Evolutionary conservation across 2,888 invertebrate genomes (phyloP), one percentile per base, ranked within the genome.

Genomic region (Trichogramma dendrolimi): DNA sequence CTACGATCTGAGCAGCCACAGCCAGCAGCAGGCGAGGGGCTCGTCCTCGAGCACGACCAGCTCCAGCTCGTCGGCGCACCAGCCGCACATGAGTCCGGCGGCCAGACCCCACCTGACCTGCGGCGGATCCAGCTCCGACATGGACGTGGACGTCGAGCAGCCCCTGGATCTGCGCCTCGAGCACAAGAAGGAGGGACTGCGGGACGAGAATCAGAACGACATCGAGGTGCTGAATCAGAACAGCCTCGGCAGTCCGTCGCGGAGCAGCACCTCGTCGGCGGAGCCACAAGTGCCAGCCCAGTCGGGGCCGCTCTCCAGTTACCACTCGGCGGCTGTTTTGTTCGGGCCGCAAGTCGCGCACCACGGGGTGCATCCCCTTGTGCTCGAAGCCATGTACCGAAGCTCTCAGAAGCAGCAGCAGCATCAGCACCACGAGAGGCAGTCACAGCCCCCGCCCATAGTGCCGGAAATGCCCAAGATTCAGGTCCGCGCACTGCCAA

Each of bases 131-230:
- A 83, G 58, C 60, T 81, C 62, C 80, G 81, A 69, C 43, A 67
- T 63, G 62, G 73, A 76, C 47, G 60, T 69, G 39, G 72, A 72
- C n/a, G 91, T 91, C 75, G 91, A 92, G 75, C 91, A 93, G 76
- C 95, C 95, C 1, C 83, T 95, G 62, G 96, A 95, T 80, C 84
- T 96, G 62, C 86, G 94, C 74, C 86, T 94, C 71, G 90, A 91
- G 65, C 90, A 90, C 80, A 93, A 94, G 78, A 90, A 93, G 79
- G 82, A 75, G 68, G 80, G 84, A 65, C 81, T 91, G 38, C 89
- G 92, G 79, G 93, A 93, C 79, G 93, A 93, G 80, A 93, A 93
- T 80, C 89, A 91, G 77, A 93, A 93, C 80, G 83, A 92, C 66
- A 89, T 92, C 68, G 78, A 79, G 60, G 74, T 76, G 11, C 68